phyloP scores from a whole-genome alignment of 2,113 vertebrate genomes.

The Stegastes partitus region DNA sequence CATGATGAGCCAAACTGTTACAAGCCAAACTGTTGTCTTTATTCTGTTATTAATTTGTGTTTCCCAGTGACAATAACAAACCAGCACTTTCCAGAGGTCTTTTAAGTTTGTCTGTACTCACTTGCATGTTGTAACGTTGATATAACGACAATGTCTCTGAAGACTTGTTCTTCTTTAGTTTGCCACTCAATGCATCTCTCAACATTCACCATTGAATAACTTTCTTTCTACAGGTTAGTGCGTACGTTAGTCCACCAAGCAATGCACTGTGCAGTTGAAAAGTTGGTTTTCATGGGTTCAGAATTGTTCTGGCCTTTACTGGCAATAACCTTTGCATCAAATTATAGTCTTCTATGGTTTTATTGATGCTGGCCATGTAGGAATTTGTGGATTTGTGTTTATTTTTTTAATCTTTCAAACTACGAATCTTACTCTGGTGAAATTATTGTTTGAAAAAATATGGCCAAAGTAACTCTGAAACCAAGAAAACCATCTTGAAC shows the following conservation, averaged over 20 bases:
- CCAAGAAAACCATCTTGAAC: conserved; percentile 6
- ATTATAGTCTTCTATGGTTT: background rate
- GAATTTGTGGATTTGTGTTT: no score
- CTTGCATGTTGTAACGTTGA: conserved; percentile 61
- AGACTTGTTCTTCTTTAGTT: background rate
- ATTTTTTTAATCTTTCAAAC: no score
- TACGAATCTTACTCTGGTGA: background rate
- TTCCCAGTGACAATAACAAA: background rate
- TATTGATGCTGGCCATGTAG: background rate
- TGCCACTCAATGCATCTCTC: conserved; percentile 53
- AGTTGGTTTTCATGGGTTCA: conserved; percentile 40
- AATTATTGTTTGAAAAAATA: background rate
- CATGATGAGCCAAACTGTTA: no score
- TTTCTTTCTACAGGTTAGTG: conserved; percentile 49
- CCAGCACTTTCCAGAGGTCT: background rate
- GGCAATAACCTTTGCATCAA: background rate
- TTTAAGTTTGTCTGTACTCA: conserved; percentile 39
- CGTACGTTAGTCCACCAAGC: background rate
- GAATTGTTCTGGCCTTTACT: background rate
- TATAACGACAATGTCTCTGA: background rate
- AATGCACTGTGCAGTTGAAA: background rate
- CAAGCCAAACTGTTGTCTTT: no score
- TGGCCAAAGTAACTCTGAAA: conserved; percentile 17
- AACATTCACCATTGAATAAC: conserved; percentile 33
- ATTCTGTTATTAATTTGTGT: no score